These are phyloP conservation scores for Argyresthia albistria DNA, from an alignment of 2,888 invertebrate species.

Conservation along the genomic window DNA sequence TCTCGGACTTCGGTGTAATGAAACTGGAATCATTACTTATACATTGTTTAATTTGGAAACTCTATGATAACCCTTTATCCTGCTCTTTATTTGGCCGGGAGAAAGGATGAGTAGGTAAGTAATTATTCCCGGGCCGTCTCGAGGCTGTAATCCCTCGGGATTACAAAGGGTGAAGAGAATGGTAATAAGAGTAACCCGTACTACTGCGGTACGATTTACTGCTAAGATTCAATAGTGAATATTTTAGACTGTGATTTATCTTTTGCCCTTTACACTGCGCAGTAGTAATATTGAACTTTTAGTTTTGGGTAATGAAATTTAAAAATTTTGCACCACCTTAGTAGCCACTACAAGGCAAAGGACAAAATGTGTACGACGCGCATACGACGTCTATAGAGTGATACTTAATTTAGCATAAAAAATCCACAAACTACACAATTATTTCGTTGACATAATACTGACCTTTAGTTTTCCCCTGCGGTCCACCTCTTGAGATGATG, in stretches of 20 bases:
- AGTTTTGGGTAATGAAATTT: neutral
- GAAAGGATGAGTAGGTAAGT: conserved; percentile 53
- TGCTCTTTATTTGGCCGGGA: conserved; percentile 37
- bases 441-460: no score
- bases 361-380: no score
- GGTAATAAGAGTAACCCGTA: conserved; percentile 62
- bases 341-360: no score
- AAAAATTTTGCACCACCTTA: no score
- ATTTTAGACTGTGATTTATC: conserved; percentile 65
- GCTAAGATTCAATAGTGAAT: conserved; percentile 69
- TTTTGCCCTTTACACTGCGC: conserved; percentile 15
- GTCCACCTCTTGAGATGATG: conserved; percentile 82
- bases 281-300: conserved; percentile 20
- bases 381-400: no score
- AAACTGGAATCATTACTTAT: conserved; percentile 18
- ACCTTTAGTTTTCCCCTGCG: conserved; percentile 83
- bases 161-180: conserved; percentile 69
- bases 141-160: conserved; percentile 64
- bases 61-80: conserved; percentile 25
- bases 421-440: no score
- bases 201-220: conserved; percentile 68
- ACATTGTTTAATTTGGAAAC: conserved; percentile 25
- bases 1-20: conserved; percentile 9
- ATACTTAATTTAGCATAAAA: no score
- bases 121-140: conserved; percentile 66